A percentile compares a stretch with the other conserved stretches of the same genome.
Evolutionary conservation across 1,140 invertebrate genomes (phyloP).

Genomic region (Calycopis cecrops): DNA sequence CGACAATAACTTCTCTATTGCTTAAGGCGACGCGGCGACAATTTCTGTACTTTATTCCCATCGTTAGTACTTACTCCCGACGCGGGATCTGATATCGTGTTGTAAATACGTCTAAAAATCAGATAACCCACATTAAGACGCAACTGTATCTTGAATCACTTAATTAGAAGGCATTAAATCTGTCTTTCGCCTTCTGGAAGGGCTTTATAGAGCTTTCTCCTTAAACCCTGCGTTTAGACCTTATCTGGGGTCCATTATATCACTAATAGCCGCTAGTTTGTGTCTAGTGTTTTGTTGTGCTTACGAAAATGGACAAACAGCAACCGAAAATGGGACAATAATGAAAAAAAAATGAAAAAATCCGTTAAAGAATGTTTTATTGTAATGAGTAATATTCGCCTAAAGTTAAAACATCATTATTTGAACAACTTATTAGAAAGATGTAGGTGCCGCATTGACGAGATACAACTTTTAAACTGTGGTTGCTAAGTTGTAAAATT

Average conservation of each 20-base stretch:
- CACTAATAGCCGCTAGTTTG: conserved; percentile 53
- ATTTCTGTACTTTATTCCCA: conserved; percentile 17
- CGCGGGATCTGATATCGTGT: conserved; percentile 22
- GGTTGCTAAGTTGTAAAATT: too few relatives aligned
- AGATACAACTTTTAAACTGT: too few relatives aligned
- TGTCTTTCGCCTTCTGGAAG: conserved; percentile 53
- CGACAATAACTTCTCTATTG: too few relatives aligned
- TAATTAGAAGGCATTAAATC: conserved; percentile 65
- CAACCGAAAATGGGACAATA: too few relatives aligned
- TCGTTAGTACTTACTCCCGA: conserved; percentile 20
- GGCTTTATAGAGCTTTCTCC: conserved; percentile 45
- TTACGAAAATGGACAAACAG: too few relatives aligned
- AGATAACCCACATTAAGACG: conserved; percentile 41
- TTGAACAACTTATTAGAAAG: too few relatives aligned
- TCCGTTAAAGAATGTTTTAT: too few relatives aligned
- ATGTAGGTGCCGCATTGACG: too few relatives aligned
- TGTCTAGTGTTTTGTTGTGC: conserved; percentile 21
- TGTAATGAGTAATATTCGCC: too few relatives aligned
- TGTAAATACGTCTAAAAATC: conserved; percentile 49
- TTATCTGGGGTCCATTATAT: conserved; percentile 56
- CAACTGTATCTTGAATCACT: conserved; percentile 48
- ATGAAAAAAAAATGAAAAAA: too few relatives aligned
- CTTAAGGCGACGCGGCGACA: too few relatives aligned
- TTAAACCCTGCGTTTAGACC: conserved; percentile 43
- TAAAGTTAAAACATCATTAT: too few relatives aligned